Evolutionary conservation across 1,140 invertebrate genomes (phyloP).

Genomic region (Stratiolaelaps scimitus): DNA sequence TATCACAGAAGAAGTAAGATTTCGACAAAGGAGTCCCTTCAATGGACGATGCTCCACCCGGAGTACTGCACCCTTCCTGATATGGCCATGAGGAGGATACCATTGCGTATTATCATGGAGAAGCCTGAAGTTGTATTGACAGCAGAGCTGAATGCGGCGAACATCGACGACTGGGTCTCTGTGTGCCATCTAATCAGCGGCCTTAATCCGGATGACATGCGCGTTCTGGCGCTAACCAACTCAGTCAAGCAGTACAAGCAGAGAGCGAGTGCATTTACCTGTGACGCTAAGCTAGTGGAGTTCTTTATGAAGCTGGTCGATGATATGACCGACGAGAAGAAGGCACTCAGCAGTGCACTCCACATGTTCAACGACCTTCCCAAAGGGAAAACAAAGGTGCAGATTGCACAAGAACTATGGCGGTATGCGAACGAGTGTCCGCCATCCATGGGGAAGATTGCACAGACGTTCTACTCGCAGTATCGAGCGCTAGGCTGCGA

Average conservation of each 20-base stretch:
- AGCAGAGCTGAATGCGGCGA: neutral
- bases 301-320: slow-evolving; percentile 27
- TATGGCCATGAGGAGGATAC: neutral
- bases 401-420: slow-evolving; percentile 14
- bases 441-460: neutral
- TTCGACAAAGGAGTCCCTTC: neutral
- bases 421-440: slow-evolving; percentile 4
- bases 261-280: neutral
- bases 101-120: neutral
- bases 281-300: neutral
- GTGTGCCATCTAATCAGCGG: neutral
- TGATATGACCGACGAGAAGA: slow-evolving; percentile 25
- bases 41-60: slow-evolving; percentile 15
- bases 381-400: slow-evolving; percentile 22
- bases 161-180: slow-evolving; percentile 24
- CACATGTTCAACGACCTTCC: slow-evolving; percentile 24
- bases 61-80: slow-evolving; percentile 1
- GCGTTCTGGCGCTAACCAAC: slow-evolving; percentile 1
- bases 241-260: slow-evolving; percentile 15
- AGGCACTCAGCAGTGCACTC: slow-evolving; percentile 24
- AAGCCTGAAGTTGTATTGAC: slow-evolving; percentile 7
- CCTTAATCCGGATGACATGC: slow-evolving; percentile 9
- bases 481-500: slow-evolving; percentile 20
- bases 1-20: slow-evolving; percentile 9
- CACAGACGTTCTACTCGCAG: slow-evolving; percentile 21